Conservation (phyloP, 2,888 invertebrate species). For the Petrolisthes cinctipes region DNA sequence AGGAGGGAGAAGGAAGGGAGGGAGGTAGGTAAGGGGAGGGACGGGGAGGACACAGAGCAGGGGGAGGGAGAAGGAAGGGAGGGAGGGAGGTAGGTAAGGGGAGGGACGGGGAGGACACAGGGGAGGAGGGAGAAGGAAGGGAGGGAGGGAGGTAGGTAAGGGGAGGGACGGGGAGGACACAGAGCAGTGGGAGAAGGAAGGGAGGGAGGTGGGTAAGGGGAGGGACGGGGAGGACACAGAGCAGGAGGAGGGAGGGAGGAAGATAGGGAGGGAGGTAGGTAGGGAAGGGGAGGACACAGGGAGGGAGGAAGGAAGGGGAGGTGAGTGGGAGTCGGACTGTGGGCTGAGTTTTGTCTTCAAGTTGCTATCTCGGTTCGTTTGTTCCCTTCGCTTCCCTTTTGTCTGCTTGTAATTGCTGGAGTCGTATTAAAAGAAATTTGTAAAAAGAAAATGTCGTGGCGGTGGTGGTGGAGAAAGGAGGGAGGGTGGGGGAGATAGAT, state of each 20-base stretch:
- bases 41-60: background rate
- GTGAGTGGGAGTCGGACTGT: background rate
- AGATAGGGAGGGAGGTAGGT: constrained; percentile 2
- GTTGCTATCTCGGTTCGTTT: constrained; percentile 34
- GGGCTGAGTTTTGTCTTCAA: constrained; percentile 35
- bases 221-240: background rate
- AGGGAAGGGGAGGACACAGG: background rate
- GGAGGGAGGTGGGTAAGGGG: constrained; percentile 4
- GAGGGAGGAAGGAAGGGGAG: constrained; percentile 8
- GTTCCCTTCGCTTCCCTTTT: constrained; percentile 25
- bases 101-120: no score
- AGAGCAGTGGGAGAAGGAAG: no score
- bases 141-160: background rate
- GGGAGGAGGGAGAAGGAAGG: background rate
- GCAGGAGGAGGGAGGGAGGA: constrained; percentile 4
- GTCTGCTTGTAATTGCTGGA: constrained; percentile 34
- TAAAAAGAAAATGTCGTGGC: background rate
- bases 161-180: background rate
- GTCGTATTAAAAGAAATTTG: constrained; percentile 26
- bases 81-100: background rate
- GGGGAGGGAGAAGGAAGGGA: background rate
- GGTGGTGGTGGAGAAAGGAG: background rate
- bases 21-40: background rate
- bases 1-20: background rate
- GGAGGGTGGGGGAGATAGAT: background rate